phyloP scores from a whole-genome alignment of 2,797 vertebrate genomes.

The Okamejei kenojei region DNA sequence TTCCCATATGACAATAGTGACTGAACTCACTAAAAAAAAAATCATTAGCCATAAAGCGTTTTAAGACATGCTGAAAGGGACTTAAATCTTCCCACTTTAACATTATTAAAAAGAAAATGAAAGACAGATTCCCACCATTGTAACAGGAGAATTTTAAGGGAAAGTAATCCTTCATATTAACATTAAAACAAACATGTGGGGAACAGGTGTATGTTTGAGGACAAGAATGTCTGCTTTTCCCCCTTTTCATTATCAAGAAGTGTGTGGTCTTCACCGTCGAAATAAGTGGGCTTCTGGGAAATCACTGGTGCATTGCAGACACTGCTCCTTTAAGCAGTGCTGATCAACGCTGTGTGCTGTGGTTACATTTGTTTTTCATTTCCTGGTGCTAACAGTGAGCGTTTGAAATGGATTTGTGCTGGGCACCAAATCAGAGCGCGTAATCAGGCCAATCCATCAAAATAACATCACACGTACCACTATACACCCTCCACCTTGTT shows the following conservation, averaged over 20 bases:
- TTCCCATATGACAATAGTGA: background rate
- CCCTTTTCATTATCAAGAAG: background rate
- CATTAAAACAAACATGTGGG: background rate
- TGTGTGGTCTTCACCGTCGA: background rate
- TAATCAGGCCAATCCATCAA: background rate
- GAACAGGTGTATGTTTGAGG: background rate
- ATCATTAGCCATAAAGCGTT: background rate
- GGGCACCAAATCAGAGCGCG: background rate
- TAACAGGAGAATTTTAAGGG: background rate
- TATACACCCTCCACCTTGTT: background rate
- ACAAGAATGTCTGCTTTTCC: background rate
- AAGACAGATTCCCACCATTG: background rate
- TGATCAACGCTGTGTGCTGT: background rate
- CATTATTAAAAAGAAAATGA: background rate
- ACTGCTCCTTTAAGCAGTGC: background rate
- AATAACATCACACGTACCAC: background rate
- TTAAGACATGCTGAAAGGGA: background rate
- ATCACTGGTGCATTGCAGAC: background rate
- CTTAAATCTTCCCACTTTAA: background rate
- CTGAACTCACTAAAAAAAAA: background rate
- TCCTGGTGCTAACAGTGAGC: background rate
- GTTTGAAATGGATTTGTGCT: background rate
- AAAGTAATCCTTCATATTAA: background rate
- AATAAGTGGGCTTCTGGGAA: background rate
- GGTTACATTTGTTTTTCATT: background rate